Evolutionary conservation across 2,113 vertebrate species (phyloP).

Genomic region (Eudyptes chrysolophus): DNA sequence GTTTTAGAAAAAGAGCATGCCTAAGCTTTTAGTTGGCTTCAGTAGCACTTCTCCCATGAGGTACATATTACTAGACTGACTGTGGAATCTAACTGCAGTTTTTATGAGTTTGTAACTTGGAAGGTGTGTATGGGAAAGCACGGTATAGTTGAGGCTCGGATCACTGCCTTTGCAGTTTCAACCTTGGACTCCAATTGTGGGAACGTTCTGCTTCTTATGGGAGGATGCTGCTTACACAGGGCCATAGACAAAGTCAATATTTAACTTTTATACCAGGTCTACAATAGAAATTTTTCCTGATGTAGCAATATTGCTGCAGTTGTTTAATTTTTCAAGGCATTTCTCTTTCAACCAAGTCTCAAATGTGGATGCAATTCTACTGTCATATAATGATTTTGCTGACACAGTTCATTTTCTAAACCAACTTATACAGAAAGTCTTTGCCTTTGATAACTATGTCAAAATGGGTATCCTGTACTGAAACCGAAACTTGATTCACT

Average conservation of each 20-base stretch:
- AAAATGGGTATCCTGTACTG: neutral
- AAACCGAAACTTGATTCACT: neutral
- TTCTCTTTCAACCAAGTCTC: neutral
- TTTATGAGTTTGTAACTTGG: neutral
- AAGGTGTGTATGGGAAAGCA: neutral
- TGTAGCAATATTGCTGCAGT: neutral
- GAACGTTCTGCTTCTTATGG: neutral
- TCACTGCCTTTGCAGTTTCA: neutral
- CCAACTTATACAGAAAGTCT: neutral
- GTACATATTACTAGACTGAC: neutral
- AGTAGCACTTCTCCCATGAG: neutral
- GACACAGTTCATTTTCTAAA: neutral
- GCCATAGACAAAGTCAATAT: neutral
- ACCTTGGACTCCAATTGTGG: neutral
- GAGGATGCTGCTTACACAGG: neutral
- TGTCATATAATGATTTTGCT: neutral
- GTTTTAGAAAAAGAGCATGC: neutral
- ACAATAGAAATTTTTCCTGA: neutral
- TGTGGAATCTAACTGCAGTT: neutral
- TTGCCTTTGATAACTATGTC: neutral
- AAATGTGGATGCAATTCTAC: neutral
- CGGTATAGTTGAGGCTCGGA: fast-evolving
- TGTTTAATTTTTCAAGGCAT: neutral
- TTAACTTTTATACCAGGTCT: neutral
- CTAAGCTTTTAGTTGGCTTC: neutral